Base-by-base conservation (phyloP, 2,797 vertebrate genomes). In the Pipistrellus nathusii region DNA sequence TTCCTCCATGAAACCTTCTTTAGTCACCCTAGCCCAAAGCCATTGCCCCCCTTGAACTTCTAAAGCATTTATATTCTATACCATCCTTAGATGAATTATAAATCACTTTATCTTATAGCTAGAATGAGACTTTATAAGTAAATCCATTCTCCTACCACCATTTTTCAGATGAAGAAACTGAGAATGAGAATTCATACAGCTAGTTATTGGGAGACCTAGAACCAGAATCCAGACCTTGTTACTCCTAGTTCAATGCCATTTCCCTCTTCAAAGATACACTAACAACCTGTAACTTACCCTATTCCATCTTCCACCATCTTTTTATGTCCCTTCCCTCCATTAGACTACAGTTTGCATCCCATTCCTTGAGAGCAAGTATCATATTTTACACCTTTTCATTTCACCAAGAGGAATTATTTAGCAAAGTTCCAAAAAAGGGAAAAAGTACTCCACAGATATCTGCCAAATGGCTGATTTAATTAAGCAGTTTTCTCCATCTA, bases 111-210 rank as follows among this genome's bases (percentile, higher is more conserved):
- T 92, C 92, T 88, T 62, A 85, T 68, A 77, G 21, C 32, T 62
- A 75, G 8, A 68, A 93, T 23, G 59, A 46, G 41, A 55, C 4
- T 46, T 46, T 48, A 17, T 46, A 32, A 75, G 66, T 10, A 76
- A 59, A 71, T 81, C 15, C 11, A 73, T 62, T 82, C 78, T 62
- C 35, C 55, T 35, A 55, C 38, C 1, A 64, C 64, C 9, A 46
- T 62, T 62, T 89, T 90, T 72, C 53, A 95, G 75, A 88, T 75
- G 51, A 93, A 93, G 76, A 87, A 94, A 53, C 30, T 57, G 17
- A 85, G 20, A 92, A 57, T 25, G 38, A 68, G 25, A 66, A 69
- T 59, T 10, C 25, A 41, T 27, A 53, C 35, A 92, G 14, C 12
- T 77, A 15, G 55, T 72, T 72, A 23, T 59, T 81, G 66, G 55